Evolutionary conservation across 2,888 invertebrate genomes (phyloP), one percentile per base, ranked within the genome.

Genomic region (Cryptocheilus praepositus): DNA sequence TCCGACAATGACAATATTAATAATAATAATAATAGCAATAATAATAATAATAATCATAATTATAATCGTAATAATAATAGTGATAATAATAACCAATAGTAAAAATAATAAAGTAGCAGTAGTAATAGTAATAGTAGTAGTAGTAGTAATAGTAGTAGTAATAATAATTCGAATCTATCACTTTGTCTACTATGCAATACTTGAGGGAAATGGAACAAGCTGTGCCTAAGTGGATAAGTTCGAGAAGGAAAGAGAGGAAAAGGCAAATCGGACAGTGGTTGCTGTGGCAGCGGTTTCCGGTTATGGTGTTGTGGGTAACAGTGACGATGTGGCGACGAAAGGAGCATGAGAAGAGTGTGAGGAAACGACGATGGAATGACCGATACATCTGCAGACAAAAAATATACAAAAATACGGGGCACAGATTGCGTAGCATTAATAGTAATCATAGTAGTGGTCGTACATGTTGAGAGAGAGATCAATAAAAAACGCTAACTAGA

Each of bases 401-500:
- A 82, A 77, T 76, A 76, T 76, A 79, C 67, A 76, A 72, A 75
- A 74, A 74, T 76, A 76, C 69, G 54, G 81, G 82, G 82, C 84
- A 86, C 87, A 86, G 83, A 83, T 85, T 83, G 85, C 79, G 79
- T 84, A 83, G 81, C 77, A 81, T 83, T 86, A 85, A 86, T 81
- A 81, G 80, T 85, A 87, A 86, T 86, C 79, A 81, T 86, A 86
- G 73, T 81, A 79, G 71, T 81, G 72, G 82, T 85, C 82, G 77
- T 87, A 82, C 81, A 84, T 83, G 83, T 83, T 85, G 84, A 87
- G 86, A 87, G 86, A 88, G 88, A 89, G 88, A 88, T 88, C 88
- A n/a, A 88, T 88, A 89, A 88, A 89, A 88, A 87, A 86, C 88
- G 85, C 88, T 89, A 89, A 88, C 88, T 89, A 88, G 86, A 87